phyloP scores from a whole-genome alignment of 1,140 invertebrate species.

The Papilio machaon region DNA sequence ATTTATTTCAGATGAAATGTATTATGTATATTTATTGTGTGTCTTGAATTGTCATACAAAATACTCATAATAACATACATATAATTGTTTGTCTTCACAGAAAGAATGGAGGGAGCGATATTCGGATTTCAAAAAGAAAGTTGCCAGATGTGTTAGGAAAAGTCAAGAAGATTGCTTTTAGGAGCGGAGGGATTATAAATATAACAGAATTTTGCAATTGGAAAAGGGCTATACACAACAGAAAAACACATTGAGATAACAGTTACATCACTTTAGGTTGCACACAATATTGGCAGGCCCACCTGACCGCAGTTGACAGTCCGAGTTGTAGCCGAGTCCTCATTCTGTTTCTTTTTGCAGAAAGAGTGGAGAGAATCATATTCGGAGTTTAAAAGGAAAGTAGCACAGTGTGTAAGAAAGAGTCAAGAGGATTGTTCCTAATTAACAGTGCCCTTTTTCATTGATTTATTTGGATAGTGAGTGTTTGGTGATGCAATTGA shows the following conservation, averaged over 20 bases:
- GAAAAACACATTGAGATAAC: slow-evolving; percentile 54
- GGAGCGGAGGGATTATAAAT: slow-evolving; percentile 63
- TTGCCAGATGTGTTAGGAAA: slow-evolving; percentile 97
- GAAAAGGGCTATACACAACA: slow-evolving; percentile 71
- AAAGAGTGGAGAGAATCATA: slow-evolving; percentile 99
- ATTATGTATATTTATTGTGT: neutral
- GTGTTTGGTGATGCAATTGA: slow-evolving; percentile 75
- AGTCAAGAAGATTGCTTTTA: slow-evolving; percentile 98
- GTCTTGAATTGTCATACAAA: neutral
- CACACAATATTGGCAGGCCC: slow-evolving; percentile 55
- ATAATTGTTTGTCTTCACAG: slow-evolving; percentile 84
- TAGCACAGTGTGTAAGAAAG: slow-evolving; percentile 98
- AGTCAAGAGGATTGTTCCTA: slow-evolving; percentile 98
- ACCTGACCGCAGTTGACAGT: slow-evolving; percentile 45
- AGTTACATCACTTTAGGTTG: slow-evolving; percentile 59
- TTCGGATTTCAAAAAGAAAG: slow-evolving; percentile 97
- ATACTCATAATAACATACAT: slow-evolving; percentile 37
- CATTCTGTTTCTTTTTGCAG: slow-evolving; percentile 85
- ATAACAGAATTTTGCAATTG: slow-evolving; percentile 66
- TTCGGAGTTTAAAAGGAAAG: slow-evolving; percentile 98
- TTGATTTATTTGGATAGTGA: slow-evolving; percentile 78
- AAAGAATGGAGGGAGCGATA: slow-evolving; percentile 99
- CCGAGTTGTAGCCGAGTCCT: slow-evolving; percentile 67
- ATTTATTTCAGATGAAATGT: neutral
- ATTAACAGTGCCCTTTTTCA: slow-evolving; percentile 81